phyloP scores from a whole-genome alignment of 2,797 vertebrate genomes.

The Scolopax bukidnonensis region DNA sequence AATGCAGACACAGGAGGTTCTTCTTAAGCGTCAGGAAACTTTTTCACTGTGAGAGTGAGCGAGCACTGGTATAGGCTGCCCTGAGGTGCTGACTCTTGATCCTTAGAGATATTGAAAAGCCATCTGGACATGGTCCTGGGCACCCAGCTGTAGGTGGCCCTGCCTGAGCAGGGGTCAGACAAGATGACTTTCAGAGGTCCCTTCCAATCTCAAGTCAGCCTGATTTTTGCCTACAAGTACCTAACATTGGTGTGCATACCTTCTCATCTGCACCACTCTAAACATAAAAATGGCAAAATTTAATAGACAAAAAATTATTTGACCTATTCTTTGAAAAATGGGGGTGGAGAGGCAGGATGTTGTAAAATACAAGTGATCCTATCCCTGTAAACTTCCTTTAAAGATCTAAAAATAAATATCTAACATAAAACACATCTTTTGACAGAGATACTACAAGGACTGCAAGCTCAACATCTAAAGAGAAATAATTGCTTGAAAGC shows the following conservation, averaged over 20 bases:
- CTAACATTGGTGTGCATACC: not conserved
- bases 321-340: not conserved
- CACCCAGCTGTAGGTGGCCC: not conserved
- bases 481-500: not conserved
- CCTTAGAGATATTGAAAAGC: not conserved
- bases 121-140: not conserved
- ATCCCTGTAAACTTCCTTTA: not conserved
- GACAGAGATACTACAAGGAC: not conserved
- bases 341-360: fast-evolving
- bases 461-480: not conserved
- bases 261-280: not conserved
- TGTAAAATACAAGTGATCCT: not conserved
- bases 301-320: not conserved
- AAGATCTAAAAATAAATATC: not conserved
- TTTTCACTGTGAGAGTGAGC: too few relatives aligned
- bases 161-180: not conserved
- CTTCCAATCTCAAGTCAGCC: not conserved
- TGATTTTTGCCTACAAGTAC: not conserved
- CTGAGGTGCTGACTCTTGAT: too few relatives aligned
- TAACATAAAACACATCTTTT: not conserved
- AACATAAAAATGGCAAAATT: not conserved
- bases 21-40: too few relatives aligned
- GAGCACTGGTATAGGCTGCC: too few relatives aligned
- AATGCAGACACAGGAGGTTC: too few relatives aligned
- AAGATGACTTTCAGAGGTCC: not conserved